Percentiles rank a stretch among this genome's conserved stretches.
These are phyloP conservation scores for Coilia nasus DNA, from an alignment of 2,797 vertebrate genomes.

Conservation along the genomic window DNA sequence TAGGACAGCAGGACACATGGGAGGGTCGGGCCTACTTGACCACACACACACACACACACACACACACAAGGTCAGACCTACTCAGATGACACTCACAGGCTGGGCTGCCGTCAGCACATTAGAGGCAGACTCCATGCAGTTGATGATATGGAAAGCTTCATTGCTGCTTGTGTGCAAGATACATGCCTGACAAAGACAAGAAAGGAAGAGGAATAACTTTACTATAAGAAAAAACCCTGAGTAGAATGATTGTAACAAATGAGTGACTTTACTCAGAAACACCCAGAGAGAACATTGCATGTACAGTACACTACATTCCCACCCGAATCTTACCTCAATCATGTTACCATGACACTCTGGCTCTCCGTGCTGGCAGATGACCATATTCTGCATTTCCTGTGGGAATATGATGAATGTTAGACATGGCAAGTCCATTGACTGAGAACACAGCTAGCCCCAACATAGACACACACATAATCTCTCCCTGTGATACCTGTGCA, in stretches of 20 bases:
- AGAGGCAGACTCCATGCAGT: slow-evolving; percentile 80
- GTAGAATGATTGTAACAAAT: neutral
- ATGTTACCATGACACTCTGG: slow-evolving; percentile 83
- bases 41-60: too few species aligned
- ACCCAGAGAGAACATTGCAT: too few species aligned
- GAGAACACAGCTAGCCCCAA: neutral
- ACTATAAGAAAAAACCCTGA: neutral
- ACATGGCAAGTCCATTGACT: too few species aligned
- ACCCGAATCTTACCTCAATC: slow-evolving; percentile 76
- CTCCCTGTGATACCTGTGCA: slow-evolving; percentile 70
- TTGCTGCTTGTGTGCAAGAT: slow-evolving; percentile 67
- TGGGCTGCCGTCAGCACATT: slow-evolving; percentile 66
- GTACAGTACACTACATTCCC: neutral
- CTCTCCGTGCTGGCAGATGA: slow-evolving; percentile 83
- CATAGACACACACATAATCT: neutral
- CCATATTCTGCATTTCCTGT: slow-evolving; percentile 71
- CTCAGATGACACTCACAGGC: slow-evolving; percentile 62
- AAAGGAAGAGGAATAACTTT: neutral
- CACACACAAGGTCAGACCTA: too few species aligned
- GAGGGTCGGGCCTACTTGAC: too few species aligned
- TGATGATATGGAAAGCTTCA: slow-evolving; percentile 70
- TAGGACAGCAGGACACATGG: too few species aligned
- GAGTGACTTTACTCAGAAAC: too few species aligned
- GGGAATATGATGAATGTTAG: slow-evolving; percentile 5
- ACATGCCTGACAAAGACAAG: slow-evolving; percentile 74